Evolutionary conservation across 2,113 vertebrate species (phyloP).

Genomic region (Cyanistes caeruleus): DNA sequence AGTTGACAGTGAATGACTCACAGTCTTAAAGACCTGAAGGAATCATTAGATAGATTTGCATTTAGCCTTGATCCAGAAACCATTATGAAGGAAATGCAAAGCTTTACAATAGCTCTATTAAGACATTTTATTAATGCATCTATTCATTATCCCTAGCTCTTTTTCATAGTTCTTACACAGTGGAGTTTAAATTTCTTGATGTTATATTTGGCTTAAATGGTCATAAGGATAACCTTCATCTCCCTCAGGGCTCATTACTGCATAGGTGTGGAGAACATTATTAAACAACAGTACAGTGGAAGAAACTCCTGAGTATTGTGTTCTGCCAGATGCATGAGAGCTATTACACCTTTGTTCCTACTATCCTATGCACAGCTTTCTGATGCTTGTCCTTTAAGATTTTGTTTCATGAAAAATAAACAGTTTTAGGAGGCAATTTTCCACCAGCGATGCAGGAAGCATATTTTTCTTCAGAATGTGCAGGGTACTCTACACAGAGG

Average conservation of each 20-base stretch:
- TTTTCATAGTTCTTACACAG: background rate
- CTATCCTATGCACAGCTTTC: background rate
- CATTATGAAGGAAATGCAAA: background rate
- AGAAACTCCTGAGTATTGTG: background rate
- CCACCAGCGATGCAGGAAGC: background rate
- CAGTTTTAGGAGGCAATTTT: background rate
- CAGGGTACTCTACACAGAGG: background rate
- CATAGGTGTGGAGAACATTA: background rate
- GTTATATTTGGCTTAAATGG: background rate
- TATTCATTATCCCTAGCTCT: background rate
- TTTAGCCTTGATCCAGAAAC: background rate
- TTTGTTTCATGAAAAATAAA: constrained; percentile 16
- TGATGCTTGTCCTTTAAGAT: background rate
- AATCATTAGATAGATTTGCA: background rate
- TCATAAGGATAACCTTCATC: background rate
- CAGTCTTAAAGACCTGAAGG: background rate
- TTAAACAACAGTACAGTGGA: background rate
- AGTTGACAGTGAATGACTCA: background rate
- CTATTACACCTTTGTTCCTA: background rate
- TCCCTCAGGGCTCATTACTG: background rate
- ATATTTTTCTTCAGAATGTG: background rate
- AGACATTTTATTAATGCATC: background rate
- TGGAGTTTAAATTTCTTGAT: background rate
- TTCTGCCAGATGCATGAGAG: background rate
- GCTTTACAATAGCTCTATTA: background rate